Conservation (phyloP, 2,113 vertebrate genomes). For the Rhinopomastus cyanomelas region DNA sequence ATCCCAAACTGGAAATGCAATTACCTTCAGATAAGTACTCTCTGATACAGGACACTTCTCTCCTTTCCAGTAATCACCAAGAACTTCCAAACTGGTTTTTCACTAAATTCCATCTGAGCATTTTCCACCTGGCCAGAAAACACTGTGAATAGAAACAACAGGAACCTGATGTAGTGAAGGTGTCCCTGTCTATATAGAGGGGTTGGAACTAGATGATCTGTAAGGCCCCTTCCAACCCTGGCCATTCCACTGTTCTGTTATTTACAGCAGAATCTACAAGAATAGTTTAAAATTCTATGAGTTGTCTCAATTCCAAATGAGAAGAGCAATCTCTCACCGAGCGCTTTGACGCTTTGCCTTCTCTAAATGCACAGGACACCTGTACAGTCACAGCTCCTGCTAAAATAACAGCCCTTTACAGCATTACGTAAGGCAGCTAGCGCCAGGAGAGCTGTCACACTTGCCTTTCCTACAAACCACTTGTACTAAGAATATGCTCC, state of each 20-base stretch:
- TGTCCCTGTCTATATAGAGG: too few species aligned
- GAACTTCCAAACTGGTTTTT: neutral
- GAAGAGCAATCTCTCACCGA: neutral
- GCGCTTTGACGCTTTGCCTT: neutral
- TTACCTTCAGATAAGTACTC: neutral
- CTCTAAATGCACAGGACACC: slow-evolving; percentile 1
- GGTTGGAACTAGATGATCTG: too few species aligned
- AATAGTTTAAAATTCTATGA: neutral
- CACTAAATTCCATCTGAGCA: neutral
- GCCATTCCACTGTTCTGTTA: too few species aligned
- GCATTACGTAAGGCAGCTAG: neutral
- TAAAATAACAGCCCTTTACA: neutral
- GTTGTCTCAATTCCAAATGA: neutral
- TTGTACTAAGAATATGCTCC: slow-evolving; percentile 1
- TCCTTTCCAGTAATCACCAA: neutral
- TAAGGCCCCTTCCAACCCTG: too few species aligned
- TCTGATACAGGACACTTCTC: neutral
- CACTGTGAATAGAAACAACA: neutral
- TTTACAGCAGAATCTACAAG: neutral
- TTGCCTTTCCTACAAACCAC: neutral
- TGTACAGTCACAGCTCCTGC: neutral
- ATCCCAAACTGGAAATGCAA: neutral
- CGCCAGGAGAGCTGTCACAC: slow-evolving; percentile 5
- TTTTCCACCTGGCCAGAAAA: neutral
- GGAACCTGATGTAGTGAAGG: too few species aligned